Evolutionary conservation across 2,113 vertebrate genomes (phyloP).

Genomic region (Lamprotornis superbus): DNA sequence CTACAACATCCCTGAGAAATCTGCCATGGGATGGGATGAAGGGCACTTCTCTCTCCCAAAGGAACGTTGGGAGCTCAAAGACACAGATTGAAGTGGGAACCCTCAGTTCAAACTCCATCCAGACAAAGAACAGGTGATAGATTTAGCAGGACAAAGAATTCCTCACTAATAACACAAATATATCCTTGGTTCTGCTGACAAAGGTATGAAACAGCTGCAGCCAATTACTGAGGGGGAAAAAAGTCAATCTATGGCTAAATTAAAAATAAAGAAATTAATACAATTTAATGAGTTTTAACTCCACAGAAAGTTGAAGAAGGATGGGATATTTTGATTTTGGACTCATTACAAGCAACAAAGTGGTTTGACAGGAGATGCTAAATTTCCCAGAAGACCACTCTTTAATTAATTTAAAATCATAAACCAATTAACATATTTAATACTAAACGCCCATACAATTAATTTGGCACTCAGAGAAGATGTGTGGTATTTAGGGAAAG

Average conservation of each 20-base stretch:
- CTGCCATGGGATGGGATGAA: background rate
- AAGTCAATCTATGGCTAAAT: background rate
- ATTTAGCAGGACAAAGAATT: background rate
- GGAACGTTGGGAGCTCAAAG: background rate
- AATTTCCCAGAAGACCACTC: slow-evolving; percentile 30
- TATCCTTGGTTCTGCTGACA: background rate
- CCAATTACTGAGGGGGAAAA: background rate
- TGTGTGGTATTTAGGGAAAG: background rate
- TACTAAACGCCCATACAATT: background rate
- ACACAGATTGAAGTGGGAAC: background rate
- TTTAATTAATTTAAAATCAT: slow-evolving; percentile 39
- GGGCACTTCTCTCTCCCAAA: background rate
- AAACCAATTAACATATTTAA: slow-evolving; percentile 44
- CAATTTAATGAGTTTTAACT: background rate
- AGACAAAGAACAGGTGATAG: background rate
- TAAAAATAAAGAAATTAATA: background rate
- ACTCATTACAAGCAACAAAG: background rate
- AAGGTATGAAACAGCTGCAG: background rate
- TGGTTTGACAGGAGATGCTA: background rate
- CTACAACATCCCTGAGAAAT: background rate
- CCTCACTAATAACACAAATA: background rate
- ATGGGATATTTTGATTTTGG: background rate
- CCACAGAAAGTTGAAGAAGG: background rate
- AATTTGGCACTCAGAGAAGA: background rate
- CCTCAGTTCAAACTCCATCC: background rate